Base-by-base conservation (phyloP, 2,888 invertebrate species). In the Drosophila kuntzei region DNA sequence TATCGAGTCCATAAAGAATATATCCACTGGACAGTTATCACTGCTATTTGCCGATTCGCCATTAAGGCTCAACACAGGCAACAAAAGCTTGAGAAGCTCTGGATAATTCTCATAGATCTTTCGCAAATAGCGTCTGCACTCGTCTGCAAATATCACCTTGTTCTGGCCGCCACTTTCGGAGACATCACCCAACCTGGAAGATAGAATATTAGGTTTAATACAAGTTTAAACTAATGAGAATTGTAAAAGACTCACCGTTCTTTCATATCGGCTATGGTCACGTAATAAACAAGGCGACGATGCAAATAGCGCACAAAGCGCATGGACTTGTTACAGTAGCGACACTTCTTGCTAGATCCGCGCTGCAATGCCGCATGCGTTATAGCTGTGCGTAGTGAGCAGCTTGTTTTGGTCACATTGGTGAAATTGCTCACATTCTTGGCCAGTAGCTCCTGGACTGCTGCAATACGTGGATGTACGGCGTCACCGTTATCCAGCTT, bases 1-100 rank as follows among this genome's bases (percentile, higher is more conserved):
- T 18, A 99, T 90, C 0, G 95, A 93, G 75, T 97, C 95, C 91
- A 97, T 94, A 90, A 98, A 99, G 90, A 99, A 96, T 58, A 96
- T 91, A 92, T 99, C 97, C 0, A 96, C 96, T 0, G 97, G 95
- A 1, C 75, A 79, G n/a, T 34, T 41, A 79, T 94, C 92, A 61
- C 93, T 92, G 0, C 89, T 78, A 1, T 93, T 91, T 9, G 39
- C 55, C 5, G 94, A 86, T 8, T 55, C 55, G 64, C 92, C 86
- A 12, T 57, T 59, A 0, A 79, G 44, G 68, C 92, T 93, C 0
- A 98, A 91, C 46, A 86, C 75, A 0, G 97, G 96, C 59, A 95
- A 94, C n/a, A 97, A 92, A n/a, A 94, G 91, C 66, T 92, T 92
- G 2, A 99, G 90, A 6, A 97, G 93, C 0, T 95, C 94, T 39